phyloP scores from a whole-genome alignment of 1,140 invertebrate species.

The Drepana arcuata region DNA sequence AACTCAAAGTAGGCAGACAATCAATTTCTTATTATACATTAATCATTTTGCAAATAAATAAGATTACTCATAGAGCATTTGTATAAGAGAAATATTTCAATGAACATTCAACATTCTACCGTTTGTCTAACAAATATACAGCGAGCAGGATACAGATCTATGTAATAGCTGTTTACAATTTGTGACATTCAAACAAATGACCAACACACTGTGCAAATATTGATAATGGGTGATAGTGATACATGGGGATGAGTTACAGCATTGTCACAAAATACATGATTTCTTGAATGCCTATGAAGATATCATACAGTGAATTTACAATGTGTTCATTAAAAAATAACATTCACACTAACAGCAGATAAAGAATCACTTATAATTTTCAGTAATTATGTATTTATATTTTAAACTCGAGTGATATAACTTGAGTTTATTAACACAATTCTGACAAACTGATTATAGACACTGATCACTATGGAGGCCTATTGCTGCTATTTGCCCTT shows the following conservation, averaged over 20 bases:
- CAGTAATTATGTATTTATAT: no score
- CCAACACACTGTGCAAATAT: no score
- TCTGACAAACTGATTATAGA: slow-evolving; percentile 48
- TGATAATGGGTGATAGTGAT: no score
- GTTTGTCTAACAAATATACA: slow-evolving; percentile 9
- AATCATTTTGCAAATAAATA: slow-evolving; percentile 20
- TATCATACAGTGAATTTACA: slow-evolving; percentile 64
- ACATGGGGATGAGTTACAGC: no score
- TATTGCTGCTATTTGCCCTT: slow-evolving; percentile 57
- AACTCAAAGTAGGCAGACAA: slow-evolving; percentile 21
- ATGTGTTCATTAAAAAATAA: slow-evolving; percentile 48
- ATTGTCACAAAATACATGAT: slow-evolving; percentile 35
- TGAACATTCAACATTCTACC: neutral
- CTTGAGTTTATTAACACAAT: slow-evolving; percentile 61
- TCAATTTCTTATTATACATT: slow-evolving; percentile 1
- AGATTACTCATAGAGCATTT: slow-evolving; percentile 2
- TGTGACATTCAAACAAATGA: slow-evolving; percentile 50
- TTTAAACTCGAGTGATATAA: slow-evolving; percentile 39
- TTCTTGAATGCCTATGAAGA: no score
- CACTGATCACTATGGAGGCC: slow-evolving; percentile 43
- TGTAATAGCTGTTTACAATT: slow-evolving; percentile 25
- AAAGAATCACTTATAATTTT: no score
- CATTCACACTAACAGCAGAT: slow-evolving; percentile 42
- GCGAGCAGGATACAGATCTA: slow-evolving; percentile 41
- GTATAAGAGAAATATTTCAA: slow-evolving; percentile 6